Base-by-base conservation (phyloP, 2,888 invertebrate species). In the Orthosia gracilis region DNA sequence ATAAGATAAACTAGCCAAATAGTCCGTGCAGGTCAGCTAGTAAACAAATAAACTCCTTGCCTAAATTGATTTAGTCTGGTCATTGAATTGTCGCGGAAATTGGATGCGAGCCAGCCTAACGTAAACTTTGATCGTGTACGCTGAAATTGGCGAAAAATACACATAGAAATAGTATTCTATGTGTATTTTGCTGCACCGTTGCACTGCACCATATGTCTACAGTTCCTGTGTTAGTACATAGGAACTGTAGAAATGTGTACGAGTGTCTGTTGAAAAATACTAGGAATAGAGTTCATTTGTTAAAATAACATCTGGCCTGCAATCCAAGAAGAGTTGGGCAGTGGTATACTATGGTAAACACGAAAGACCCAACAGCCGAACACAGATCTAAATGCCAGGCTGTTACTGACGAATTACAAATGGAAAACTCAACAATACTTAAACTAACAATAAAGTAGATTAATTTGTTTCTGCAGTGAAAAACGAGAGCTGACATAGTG, bases 21-120 rank as follows among this genome's bases (percentile, higher is more conserved):
- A 17, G 3, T n/a, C 5, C 5, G 17, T 11, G 58, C 65, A 21
- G 40, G 7, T 7, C 40, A 9, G 15, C 26, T 13, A 52, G 40
- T 26, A 26, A 73, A 71, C 40, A 71, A 4, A 71, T 12, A 45
- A 72, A 73, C 15, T 54, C 0, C 15, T 50, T 72, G 7, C 23
- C 13, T 73, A 31, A 71, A 49, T 31, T 57, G 13, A n/a, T 31
- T 47, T 23, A 40, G 17, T 9, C 23, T 40, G 21, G 31, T 5
- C 15, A 40, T n/a, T 58, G n/a, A 23, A 58, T 74, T 58, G 23
- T 23, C 74, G 11, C 21, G 15, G 57, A 47, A 31, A 74, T 74
- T 70, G 74, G 74, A 31, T 11, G 57, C 18, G 7, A 57, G 74
- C 74, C 70, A 70, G 31, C 11, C 15, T 21, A 7, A 47, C 21